Conservation (phyloP, 2,888 invertebrate genomes). For the Cheilosia pagana region DNA sequence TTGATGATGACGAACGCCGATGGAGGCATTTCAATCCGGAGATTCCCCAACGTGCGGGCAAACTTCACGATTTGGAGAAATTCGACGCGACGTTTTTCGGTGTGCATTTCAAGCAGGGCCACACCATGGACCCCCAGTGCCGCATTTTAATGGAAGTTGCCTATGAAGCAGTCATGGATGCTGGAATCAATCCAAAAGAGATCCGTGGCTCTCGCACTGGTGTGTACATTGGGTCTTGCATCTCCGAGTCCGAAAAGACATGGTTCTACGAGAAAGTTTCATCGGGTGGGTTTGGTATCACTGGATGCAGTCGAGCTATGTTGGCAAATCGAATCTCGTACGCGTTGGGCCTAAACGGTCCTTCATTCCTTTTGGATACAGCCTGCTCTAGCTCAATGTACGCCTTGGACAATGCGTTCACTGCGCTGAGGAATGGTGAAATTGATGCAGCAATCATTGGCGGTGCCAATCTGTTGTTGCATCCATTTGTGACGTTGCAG, state of each 20-base stretch:
- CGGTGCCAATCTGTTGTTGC: conserved; percentile 92
- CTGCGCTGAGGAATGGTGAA: conserved; percentile 90
- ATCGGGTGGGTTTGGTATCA: conserved; percentile 84
- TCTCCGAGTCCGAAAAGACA: conserved; percentile 89
- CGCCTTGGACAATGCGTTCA: conserved; percentile 92
- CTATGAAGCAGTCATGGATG: conserved; percentile 91
- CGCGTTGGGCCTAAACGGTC: conserved; percentile 93
- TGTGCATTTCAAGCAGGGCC: conserved; percentile 89
- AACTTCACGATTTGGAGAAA: conserved; percentile 88
- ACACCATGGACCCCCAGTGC: conserved; percentile 91
- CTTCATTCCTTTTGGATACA: conserved; percentile 94
- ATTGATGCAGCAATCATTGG: conserved; percentile 96
- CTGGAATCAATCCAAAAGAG: conserved; percentile 87
- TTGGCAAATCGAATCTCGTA: conserved; percentile 95
- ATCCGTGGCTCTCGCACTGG: conserved; percentile 88
- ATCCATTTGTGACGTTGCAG: conserved; percentile 94
- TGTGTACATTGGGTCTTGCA: conserved; percentile 89
- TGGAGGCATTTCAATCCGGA: conserved; percentile 90
- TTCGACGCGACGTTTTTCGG: conserved; percentile 92
- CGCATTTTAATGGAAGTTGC: conserved; percentile 90
- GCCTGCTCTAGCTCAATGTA: conserved; percentile 97
- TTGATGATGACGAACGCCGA: conserved; percentile 90
- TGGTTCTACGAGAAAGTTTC: conserved; percentile 88
- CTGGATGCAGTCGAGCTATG: conserved; percentile 94
- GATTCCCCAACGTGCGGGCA: conserved; percentile 90